Conservation (phyloP, 2,113 vertebrate species). For the Poeciliopsis prolifica region DNA sequence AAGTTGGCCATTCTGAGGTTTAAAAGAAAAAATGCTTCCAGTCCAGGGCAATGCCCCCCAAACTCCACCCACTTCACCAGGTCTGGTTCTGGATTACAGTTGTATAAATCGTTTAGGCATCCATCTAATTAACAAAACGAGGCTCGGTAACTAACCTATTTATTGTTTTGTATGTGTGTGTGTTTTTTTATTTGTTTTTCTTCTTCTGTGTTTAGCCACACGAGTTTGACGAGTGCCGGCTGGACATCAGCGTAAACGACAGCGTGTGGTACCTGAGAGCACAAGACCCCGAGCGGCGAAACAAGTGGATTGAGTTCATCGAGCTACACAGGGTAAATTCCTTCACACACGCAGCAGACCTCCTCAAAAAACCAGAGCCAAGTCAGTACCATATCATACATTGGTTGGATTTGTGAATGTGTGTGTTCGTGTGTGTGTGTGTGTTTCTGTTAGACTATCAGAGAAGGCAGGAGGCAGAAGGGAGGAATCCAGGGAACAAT, state of each 20-base stretch:
- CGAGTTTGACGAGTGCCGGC: conserved; percentile 97
- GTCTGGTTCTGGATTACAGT: background rate
- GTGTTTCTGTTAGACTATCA: conserved; percentile 72
- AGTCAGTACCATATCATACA: conserved; percentile 1
- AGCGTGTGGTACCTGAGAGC: conserved; percentile 97
- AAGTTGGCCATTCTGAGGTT: no score
- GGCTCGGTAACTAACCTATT: background rate
- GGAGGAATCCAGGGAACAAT: conserved; percentile 66
- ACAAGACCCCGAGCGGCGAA: conserved; percentile 90
- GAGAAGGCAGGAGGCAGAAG: conserved; percentile 66
- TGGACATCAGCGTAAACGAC: conserved; percentile 97
- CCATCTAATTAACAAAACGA: background rate
- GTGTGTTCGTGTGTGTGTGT: conserved; percentile 35
- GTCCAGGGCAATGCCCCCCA: no score
- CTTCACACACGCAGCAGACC: background rate
- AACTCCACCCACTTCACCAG: no score
- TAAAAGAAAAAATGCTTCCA: no score
- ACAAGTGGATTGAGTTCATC: conserved; percentile 93
- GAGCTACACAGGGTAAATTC: conserved; percentile 91
- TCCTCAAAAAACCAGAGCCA: background rate
- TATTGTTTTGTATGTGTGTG: background rate
- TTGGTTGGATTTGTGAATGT: conserved; percentile 16
- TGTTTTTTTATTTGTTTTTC: background rate
- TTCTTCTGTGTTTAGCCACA: conserved; percentile 82
- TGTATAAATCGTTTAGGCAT: background rate